These are phyloP conservation scores for Gymnothorax reevesii DNA, from an alignment of 2,797 vertebrate species.

Conservation along the genomic window DNA sequence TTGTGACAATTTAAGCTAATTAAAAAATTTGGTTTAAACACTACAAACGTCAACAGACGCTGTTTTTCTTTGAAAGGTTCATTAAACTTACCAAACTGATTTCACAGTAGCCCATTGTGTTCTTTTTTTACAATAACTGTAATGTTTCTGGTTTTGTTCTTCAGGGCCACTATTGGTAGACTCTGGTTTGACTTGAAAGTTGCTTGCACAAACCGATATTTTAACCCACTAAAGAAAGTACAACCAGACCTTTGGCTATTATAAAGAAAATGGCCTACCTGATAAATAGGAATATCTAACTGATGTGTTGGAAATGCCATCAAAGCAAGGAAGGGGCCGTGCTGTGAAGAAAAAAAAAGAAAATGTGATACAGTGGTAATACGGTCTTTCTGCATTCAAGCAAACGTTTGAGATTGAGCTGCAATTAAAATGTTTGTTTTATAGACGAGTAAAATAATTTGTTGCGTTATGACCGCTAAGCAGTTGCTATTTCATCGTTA, in stretches of 20 bases:
- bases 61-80: conserved; percentile 82
- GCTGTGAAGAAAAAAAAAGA: conserved; percentile 66
- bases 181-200: conserved; percentile 47
- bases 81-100: conserved; percentile 87
- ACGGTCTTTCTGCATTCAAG: not conserved
- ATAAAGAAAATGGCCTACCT: conserved; percentile 72
- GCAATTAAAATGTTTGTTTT: not conserved
- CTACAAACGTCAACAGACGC: conserved; percentile 87
- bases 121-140: conserved; percentile 49
- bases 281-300: conserved; percentile 89
- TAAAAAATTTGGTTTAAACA: conserved; percentile 83
- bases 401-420: not conserved
- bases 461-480: not conserved
- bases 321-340: conserved; percentile 86
- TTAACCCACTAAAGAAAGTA: not conserved
- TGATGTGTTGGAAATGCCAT: conserved; percentile 88
- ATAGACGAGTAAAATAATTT: not conserved
- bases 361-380: not conserved
- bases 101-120: conserved; percentile 56
- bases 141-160: conserved; percentile 63
- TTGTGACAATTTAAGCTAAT: conserved; percentile 92
- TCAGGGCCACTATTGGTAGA: conserved; percentile 69
- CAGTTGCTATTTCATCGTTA: not conserved
- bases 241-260: not conserved
- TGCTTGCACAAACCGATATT: conserved; percentile 23